A percentile compares a stretch with the other conserved stretches of the same genome.
Conservation (phyloP, 2,113 vertebrate genomes). For the Triplophysa siluroides region DNA sequence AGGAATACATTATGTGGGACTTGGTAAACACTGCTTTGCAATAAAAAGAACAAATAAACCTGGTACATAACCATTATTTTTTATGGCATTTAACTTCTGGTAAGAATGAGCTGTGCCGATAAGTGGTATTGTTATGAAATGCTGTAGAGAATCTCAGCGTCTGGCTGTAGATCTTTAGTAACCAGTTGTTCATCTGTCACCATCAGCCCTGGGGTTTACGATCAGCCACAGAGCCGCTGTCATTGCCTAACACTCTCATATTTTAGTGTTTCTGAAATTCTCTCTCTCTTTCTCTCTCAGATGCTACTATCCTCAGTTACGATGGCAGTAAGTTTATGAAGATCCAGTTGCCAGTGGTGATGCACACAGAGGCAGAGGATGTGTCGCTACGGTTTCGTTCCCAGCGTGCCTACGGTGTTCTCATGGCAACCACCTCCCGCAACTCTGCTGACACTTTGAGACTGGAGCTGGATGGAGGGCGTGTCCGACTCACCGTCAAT, state of each 20-base stretch:
- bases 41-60: conserved; percentile 65
- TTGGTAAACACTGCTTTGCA: conserved; percentile 55
- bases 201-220: conserved; percentile 42
- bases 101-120: conserved; percentile 7
- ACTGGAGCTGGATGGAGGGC: conserved; percentile 93
- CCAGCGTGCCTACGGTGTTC: conserved; percentile 93
- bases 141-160: conserved; percentile 24
- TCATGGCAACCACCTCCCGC: conserved; percentile 97
- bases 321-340: conserved; percentile 99
- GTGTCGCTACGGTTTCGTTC: conserved; percentile 94
- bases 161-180: conserved; percentile 47
- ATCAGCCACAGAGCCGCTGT: conserved; percentile 28
- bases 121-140: conserved; percentile 5
- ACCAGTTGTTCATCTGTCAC: conserved; percentile 44
- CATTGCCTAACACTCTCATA: conserved; percentile 5
- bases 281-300: conserved; percentile 65
- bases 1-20: conserved; percentile 43
- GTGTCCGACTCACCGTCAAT: conserved; percentile 97
- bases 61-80: conserved; percentile 15
- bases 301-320: conserved; percentile 96
- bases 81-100: conserved; percentile 37
- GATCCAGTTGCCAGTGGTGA: conserved; percentile 94
- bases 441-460: conserved; percentile 97
- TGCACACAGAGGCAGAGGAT: conserved; percentile 98
- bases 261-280: conserved; percentile 22